Conservation (phyloP, 2,113 vertebrate species). For the Ranitomeya imitator region DNA sequence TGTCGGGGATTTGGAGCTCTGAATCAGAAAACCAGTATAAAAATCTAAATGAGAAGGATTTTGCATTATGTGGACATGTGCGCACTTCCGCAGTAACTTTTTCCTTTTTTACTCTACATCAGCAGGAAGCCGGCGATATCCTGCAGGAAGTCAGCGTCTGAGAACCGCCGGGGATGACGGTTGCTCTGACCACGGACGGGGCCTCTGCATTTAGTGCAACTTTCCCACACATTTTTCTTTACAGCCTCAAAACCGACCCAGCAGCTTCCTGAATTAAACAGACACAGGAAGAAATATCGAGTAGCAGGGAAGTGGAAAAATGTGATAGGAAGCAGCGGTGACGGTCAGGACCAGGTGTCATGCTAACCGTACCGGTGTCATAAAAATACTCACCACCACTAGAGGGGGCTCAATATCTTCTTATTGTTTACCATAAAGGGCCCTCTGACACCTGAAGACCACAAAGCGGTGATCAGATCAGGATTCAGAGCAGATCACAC, state of each 20-base stretch:
- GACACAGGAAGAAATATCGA: background rate
- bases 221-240: background rate
- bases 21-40: too few species aligned
- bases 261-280: background rate
- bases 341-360: too few species aligned
- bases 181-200: background rate
- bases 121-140: background rate
- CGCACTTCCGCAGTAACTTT: background rate
- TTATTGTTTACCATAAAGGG: background rate
- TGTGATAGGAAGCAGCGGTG: too few species aligned
- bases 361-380: background rate
- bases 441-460: too few species aligned
- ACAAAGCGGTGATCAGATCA: too few species aligned
- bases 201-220: background rate
- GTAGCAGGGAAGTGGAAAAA: background rate
- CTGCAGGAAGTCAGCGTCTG: background rate
- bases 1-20: too few species aligned
- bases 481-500: too few species aligned
- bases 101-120: background rate
- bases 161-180: background rate
- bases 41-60: too few species aligned
- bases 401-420: conserved; percentile 19
- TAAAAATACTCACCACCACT: background rate
- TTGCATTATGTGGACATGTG: too few species aligned
- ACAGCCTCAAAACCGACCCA: background rate